A percentile compares a stretch with the other conserved stretches of the same genome.
phyloP scores from a whole-genome alignment of 2,113 vertebrate species.

The Sitta europaea region DNA sequence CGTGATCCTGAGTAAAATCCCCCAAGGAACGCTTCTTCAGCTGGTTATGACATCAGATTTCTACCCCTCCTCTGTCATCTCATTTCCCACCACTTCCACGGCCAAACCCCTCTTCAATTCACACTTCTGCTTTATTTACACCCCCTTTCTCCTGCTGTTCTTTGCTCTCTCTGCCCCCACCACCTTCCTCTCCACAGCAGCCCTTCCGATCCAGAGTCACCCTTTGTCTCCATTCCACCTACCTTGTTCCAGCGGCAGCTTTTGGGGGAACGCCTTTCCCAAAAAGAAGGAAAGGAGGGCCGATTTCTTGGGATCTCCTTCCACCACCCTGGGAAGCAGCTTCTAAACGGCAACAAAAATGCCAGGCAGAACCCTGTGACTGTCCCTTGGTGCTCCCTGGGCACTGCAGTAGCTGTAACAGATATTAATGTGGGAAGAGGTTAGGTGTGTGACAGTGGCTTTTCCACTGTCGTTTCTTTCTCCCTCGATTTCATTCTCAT shows the following conservation, averaged over 20 bases:
- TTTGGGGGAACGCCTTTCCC: background rate
- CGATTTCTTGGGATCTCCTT: background rate
- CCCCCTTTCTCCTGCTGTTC: background rate
- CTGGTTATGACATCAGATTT: background rate
- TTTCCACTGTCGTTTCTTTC: background rate
- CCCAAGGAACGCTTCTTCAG: background rate
- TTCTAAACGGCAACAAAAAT: background rate
- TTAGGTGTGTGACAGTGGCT: background rate
- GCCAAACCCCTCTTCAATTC: background rate
- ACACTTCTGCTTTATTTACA: background rate
- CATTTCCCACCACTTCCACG: background rate
- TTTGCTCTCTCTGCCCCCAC: background rate
- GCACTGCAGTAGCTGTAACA: background rate
- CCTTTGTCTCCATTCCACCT: background rate
- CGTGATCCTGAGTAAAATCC: background rate
- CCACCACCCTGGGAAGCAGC: background rate
- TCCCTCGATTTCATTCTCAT: background rate
- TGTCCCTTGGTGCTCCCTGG: background rate
- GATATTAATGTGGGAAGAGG: background rate
- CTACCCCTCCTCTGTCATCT: background rate
- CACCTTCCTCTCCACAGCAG: background rate
- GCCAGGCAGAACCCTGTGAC: background rate
- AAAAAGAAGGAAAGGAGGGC: background rate
- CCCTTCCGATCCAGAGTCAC: background rate
- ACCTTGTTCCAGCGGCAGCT: background rate